These are phyloP conservation scores for Macroglossus sobrinus DNA, from an alignment of 2,113 vertebrate species.

Conservation along the genomic window DNA sequence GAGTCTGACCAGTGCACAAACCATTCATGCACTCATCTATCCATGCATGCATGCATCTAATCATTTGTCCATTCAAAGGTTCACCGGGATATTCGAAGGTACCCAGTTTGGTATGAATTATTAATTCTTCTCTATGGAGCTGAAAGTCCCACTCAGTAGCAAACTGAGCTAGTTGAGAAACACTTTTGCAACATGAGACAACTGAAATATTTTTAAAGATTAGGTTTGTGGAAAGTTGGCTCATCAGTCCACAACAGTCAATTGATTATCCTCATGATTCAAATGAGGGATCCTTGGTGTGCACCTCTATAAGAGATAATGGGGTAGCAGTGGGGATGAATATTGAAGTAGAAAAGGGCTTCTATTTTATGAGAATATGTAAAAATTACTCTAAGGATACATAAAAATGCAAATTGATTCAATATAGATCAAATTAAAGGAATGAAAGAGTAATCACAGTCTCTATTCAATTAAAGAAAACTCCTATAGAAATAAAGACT, in stretches of 20 bases:
- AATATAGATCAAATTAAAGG: background rate
- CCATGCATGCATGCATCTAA: too few relatives aligned
- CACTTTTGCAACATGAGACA: background rate
- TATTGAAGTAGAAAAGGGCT: background rate
- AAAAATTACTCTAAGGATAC: background rate
- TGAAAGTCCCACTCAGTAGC: background rate
- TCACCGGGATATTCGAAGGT: background rate
- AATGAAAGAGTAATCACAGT: background rate
- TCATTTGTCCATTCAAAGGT: background rate
- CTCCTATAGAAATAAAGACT: background rate
- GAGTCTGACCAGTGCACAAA: background rate
- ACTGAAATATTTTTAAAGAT: background rate
- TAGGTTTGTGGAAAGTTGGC: background rate
- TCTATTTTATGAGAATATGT: background rate
- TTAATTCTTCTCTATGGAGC: background rate
- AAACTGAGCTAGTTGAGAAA: background rate
- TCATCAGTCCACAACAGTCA: background rate
- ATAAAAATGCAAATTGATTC: background rate
- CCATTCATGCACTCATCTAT: too few relatives aligned
- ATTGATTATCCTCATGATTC: background rate
- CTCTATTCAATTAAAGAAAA: background rate
- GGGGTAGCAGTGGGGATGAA: rapidly evolving
- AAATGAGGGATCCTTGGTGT: background rate
- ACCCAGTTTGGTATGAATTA: background rate
- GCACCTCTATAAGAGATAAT: too few relatives aligned